Conservation (phyloP, 2,888 invertebrate species). For the Campoplex nolae region DNA sequence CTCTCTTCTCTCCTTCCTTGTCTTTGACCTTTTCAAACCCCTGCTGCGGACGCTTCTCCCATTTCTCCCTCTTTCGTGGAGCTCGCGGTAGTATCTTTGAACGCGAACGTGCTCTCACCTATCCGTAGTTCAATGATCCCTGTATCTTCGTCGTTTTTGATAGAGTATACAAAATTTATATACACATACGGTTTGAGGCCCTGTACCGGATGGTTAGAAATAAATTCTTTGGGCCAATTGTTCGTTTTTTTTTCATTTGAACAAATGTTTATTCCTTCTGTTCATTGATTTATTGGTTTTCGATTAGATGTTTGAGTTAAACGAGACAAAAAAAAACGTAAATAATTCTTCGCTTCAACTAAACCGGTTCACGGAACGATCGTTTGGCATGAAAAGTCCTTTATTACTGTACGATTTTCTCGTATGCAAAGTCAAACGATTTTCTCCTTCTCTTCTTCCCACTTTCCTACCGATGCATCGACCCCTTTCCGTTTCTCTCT, state of each 20-base stretch:
- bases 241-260: too few species aligned
- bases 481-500: background rate
- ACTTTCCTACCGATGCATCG: background rate
- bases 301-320: background rate
- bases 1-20: constrained; percentile 18
- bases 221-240: background rate
- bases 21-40: background rate
- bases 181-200: background rate
- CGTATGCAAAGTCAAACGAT: background rate
- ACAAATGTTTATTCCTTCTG: background rate
- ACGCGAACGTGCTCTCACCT: background rate
- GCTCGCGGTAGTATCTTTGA: background rate
- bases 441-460: background rate
- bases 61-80: background rate
- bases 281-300: background rate
- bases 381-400: background rate
- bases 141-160: background rate
- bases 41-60: background rate
- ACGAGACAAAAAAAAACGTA: background rate
- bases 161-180: background rate
- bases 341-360: background rate
- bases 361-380: background rate
- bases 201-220: background rate
- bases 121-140: background rate
- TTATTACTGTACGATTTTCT: background rate